A percentile compares a stretch with the other conserved stretches of the same genome.
Conservation (phyloP, 2,888 invertebrate genomes). For the Adelphocoris suturalis region DNA sequence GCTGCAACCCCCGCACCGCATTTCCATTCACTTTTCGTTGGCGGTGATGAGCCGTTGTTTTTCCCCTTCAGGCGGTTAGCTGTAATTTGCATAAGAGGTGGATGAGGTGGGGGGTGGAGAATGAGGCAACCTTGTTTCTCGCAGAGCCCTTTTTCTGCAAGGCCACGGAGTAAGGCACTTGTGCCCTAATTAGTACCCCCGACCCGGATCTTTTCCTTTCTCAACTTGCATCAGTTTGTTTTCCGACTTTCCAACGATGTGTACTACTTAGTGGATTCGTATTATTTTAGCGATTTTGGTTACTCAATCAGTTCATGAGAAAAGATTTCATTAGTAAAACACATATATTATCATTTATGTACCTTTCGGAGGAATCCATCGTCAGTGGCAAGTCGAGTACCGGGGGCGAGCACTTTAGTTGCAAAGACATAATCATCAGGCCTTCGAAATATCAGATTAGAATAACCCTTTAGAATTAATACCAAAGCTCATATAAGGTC, state of each 20-base stretch:
- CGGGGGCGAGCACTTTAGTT: no score
- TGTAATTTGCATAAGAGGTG: constrained; percentile 38
- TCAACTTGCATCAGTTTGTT: neutral
- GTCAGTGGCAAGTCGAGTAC: no score
- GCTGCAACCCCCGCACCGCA: neutral
- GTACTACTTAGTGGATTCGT: no score
- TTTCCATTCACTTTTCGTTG: neutral
- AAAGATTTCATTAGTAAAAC: no score
- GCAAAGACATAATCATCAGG: no score
- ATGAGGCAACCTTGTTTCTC: neutral
- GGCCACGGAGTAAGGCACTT: neutral
- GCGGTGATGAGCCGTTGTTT: constrained; percentile 44
- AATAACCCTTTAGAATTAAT: no score
- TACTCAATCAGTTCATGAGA: no score
- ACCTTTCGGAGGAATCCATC: no score
- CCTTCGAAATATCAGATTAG: no score
- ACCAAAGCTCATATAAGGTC: no score
- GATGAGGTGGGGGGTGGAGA: neutral
- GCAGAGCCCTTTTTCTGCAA: neutral
- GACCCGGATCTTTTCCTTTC: neutral
- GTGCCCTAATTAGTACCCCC: constrained; percentile 32
- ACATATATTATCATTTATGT: no score
- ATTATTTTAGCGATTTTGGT: no score
- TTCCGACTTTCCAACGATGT: neutral
- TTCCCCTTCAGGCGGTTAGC: constrained; percentile 32